phyloP scores from a whole-genome alignment of 2,113 vertebrate genomes.

The Ardeotis arabs region DNA sequence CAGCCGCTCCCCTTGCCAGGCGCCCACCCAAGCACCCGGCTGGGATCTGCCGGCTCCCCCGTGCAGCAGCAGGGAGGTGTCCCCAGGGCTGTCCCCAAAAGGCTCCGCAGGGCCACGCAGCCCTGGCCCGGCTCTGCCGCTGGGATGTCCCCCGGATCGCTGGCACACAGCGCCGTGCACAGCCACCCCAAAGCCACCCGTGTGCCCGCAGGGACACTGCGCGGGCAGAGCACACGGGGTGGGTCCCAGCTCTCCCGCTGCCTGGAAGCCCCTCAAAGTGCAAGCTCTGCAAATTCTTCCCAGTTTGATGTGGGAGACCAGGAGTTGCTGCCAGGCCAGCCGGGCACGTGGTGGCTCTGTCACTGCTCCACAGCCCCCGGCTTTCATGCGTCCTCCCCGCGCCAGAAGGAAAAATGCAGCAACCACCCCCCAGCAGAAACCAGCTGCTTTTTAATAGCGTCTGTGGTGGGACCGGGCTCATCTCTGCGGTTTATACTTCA shows the following conservation, averaged over 20 bases:
- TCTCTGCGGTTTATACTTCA: not conserved
- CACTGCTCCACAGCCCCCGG: rapidly evolving
- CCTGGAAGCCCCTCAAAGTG: not conserved
- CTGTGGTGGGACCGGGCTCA: rapidly evolving
- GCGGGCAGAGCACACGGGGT: rapidly evolving
- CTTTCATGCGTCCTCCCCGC: not conserved
- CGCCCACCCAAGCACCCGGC: not conserved
- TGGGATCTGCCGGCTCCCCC: not conserved
- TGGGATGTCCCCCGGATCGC: not conserved
- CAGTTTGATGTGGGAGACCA: rapidly evolving
- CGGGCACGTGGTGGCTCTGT: rapidly evolving
- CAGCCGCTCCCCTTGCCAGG: not conserved
- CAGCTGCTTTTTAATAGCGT: conserved; percentile 11
- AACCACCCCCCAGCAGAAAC: not conserved
- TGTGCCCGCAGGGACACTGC: not conserved
- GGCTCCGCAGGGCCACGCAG: not conserved
- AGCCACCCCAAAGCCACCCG: not conserved
- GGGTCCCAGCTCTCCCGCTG: not conserved
- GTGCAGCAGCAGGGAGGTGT: not conserved
- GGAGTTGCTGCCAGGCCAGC: not conserved
- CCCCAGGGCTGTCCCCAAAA: not conserved
- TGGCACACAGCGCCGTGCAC: rapidly evolving
- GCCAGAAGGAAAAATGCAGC: not conserved
- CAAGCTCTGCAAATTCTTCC: not conserved
- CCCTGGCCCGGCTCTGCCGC: rapidly evolving